phyloP scores from a whole-genome alignment of 35 echinoderm and acorn worm genomes.

The Ptychodera flava region DNA sequence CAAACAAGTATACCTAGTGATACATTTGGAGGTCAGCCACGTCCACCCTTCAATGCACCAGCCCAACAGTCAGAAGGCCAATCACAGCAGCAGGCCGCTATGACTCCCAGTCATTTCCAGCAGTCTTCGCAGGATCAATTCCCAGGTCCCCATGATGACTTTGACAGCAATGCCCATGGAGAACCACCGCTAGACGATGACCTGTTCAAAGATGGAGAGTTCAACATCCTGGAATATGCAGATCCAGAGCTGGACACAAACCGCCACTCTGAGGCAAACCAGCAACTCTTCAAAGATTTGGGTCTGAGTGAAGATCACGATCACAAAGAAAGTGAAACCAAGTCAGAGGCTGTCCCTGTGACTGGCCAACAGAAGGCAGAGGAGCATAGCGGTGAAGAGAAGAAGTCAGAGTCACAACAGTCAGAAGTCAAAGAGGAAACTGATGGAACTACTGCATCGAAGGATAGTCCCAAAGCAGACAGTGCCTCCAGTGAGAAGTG shows the following conservation, averaged over 20 bases:
- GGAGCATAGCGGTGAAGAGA: background rate
- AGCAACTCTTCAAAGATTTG: conserved; percentile 91
- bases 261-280: conserved; percentile 92
- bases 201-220: conserved; percentile 73
- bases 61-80: conserved; percentile 5
- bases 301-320: conserved; percentile 64
- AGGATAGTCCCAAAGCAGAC: background rate
- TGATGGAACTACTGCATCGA: background rate
- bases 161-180: conserved; percentile 22
- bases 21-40: background rate
- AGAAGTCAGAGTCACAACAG: background rate
- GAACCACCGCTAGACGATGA: conserved; percentile 39
- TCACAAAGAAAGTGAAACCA: background rate
- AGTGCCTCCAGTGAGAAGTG: background rate
- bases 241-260: conserved; percentile 87
- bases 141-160: conserved; percentile 46
- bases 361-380: background rate
- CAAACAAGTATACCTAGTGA: background rate
- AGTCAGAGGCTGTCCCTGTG: background rate
- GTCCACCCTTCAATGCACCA: background rate
- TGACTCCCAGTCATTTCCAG: background rate
- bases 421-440: background rate
- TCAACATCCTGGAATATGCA: conserved; percentile 90
- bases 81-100: background rate
- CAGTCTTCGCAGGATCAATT: background rate